A percentile compares a stretch with the other conserved stretches of the same genome.
These are phyloP conservation scores for Lasioglossum marginatum DNA, from an alignment of 2,888 invertebrate species.

Conservation along the genomic window DNA sequence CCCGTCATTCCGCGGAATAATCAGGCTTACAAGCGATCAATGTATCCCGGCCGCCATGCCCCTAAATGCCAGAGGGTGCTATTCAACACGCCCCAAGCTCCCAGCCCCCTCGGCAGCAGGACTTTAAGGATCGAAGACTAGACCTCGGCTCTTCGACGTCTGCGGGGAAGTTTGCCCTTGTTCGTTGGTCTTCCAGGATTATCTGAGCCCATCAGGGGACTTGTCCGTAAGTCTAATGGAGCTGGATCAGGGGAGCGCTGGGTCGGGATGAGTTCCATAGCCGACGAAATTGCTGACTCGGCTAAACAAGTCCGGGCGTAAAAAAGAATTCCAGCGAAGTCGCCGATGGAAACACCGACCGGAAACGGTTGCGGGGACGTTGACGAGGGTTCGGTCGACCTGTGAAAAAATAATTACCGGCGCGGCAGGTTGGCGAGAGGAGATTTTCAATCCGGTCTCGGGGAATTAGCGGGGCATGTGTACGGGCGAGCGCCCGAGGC, in stretches of 20 bases:
- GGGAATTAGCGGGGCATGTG: not conserved
- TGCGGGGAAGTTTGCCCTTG: not conserved
- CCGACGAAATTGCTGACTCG: not conserved
- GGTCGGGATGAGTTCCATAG: not conserved
- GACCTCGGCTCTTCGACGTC: not conserved
- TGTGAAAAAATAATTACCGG: not conserved
- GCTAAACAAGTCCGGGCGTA: not conserved
- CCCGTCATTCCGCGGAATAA: not conserved
- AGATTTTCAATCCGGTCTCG: constrained; percentile 1
- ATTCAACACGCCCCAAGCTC: not conserved
- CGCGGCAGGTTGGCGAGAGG: not conserved
- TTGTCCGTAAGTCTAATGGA: constrained; percentile 4
- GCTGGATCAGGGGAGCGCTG: not conserved
- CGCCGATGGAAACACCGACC: not conserved
- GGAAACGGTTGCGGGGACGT: not conserved
- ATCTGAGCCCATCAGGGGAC: not conserved
- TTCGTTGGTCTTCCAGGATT: constrained; percentile 2
- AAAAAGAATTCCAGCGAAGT: not conserved
- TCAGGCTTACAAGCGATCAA: not conserved
- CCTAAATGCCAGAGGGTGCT: not conserved
- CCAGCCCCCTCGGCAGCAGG: not conserved
- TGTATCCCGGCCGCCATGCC: not conserved
- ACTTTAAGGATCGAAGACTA: not conserved
- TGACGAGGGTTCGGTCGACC: not conserved
- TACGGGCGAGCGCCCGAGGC: not conserved